These are phyloP conservation scores for Elgaria multicarinata DNA, from an alignment of 2,113 vertebrate species.

Conservation along the genomic window DNA sequence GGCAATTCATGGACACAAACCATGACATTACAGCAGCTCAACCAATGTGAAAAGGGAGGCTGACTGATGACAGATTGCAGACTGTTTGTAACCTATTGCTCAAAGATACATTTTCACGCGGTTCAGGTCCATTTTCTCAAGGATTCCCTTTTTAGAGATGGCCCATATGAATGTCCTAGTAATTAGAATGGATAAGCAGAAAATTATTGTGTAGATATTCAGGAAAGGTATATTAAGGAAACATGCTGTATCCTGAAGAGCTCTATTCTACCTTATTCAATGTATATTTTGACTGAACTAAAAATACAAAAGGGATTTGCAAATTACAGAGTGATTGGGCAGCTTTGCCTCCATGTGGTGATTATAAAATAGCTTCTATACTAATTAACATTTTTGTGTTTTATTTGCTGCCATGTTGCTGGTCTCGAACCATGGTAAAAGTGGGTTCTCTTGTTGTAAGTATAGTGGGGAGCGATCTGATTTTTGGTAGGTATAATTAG, in stretches of 20 bases:
- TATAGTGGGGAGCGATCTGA: slow-evolving; percentile 50
- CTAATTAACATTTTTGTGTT: slow-evolving; percentile 37
- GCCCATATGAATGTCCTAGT: not conserved
- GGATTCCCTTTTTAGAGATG: not conserved
- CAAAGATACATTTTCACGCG: not conserved
- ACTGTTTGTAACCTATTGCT: not conserved
- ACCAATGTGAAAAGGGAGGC: not conserved
- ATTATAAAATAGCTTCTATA: slow-evolving; percentile 53
- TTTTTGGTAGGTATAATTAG: slow-evolving; percentile 64
- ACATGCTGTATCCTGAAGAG: slow-evolving; percentile 12
- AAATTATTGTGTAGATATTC: not conserved
- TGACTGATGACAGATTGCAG: not conserved
- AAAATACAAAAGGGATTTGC: slow-evolving; percentile 55
- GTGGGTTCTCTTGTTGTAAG: slow-evolving; percentile 30
- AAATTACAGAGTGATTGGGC: slow-evolving; percentile 62
- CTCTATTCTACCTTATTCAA: slow-evolving; percentile 46
- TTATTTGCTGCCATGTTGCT: slow-evolving; percentile 50
- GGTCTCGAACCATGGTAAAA: slow-evolving; percentile 38
- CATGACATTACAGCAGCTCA: not conserved
- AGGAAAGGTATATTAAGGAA: slow-evolving; percentile 42
- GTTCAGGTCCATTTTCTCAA: not conserved
- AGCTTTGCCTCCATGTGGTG: slow-evolving; percentile 38
- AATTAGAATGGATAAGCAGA: not conserved
- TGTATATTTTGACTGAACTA: slow-evolving; percentile 48
- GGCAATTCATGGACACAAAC: not conserved